Evolutionary conservation across 2,888 invertebrate genomes (phyloP), one percentile per base, ranked within the genome.

Genomic region (Tanaodytes sp.): DNA sequence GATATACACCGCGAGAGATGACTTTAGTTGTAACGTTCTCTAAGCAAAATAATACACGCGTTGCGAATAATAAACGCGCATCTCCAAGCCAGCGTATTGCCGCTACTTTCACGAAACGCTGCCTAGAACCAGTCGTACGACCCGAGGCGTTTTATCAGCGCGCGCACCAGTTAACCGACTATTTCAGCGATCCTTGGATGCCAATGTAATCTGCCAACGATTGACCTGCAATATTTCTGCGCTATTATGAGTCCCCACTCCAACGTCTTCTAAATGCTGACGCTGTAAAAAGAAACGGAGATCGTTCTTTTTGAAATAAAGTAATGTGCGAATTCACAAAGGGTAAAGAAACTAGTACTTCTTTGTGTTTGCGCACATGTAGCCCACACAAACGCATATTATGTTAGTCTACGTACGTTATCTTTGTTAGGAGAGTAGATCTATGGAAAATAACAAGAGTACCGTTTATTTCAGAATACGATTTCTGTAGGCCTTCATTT

Each of bases 191-290:
- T 67, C 37, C 54, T 55, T 18, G 55, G 39, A 67, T 61, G 57
- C 67, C 49, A 31, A 36, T 20, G 55, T 67, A 67, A 67, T 67
- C 61, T 59, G 14, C 61, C 30, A 42, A 37, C 51, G 55, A 67
- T 67, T 59, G 55, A 20, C 12, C 63, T 9, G 63, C n/a, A 3
- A 6, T n/a, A n/a, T n/a, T n/a, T n/a, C n/a, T n/a, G n/a, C n/a
- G n/a, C n/a, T n/a, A n/a, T n/a, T n/a, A n/a, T n/a, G n/a, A n/a
- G n/a, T n/a, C n/a, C n/a, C n/a, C n/a, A n/a, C n/a, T n/a, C n/a
- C n/a, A n/a, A n/a, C n/a, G n/a, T n/a, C n/a, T n/a, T n/a, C n/a
- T n/a, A n/a, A n/a, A n/a, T n/a, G n/a, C n/a, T n/a, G n/a, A n/a
- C n/a, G n/a, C n/a, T n/a, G n/a, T n/a, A n/a, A n/a, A n/a, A n/a